Evolutionary conservation across 2,113 vertebrate genomes (phyloP).

Genomic region (Entomyzon cyanotis): DNA sequence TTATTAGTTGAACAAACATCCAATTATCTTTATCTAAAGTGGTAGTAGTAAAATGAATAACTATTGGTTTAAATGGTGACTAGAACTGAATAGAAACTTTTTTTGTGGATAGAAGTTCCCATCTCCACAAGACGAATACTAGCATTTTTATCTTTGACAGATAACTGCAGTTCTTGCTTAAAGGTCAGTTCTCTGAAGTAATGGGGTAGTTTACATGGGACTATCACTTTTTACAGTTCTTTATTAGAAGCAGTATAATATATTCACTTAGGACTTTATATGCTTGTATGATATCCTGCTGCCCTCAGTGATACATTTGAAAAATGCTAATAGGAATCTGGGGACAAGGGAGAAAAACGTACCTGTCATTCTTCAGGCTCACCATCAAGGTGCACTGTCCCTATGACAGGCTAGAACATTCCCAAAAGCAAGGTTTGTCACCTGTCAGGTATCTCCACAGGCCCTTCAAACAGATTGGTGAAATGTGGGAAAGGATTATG

Average conservation of each 20-base stretch:
- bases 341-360: background rate
- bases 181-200: background rate
- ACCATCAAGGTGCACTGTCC: background rate
- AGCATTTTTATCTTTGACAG: background rate
- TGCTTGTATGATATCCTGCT: background rate
- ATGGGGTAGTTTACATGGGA: background rate
- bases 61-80: background rate
- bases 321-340: background rate
- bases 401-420: background rate
- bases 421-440: background rate
- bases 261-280: background rate
- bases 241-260: background rate
- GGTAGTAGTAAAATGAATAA: background rate
- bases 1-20: background rate
- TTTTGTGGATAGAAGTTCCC: background rate
- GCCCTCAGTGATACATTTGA: background rate
- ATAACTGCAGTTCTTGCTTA: background rate
- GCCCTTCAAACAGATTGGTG: background rate
- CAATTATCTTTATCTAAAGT: background rate
- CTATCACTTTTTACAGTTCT: background rate
- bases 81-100: background rate
- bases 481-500: accelerated
- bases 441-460: background rate
- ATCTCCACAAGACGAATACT: background rate
- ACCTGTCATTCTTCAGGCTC: background rate